Conservation (phyloP, 1,140 invertebrate genomes). For the Hyles euphorbiae region DNA sequence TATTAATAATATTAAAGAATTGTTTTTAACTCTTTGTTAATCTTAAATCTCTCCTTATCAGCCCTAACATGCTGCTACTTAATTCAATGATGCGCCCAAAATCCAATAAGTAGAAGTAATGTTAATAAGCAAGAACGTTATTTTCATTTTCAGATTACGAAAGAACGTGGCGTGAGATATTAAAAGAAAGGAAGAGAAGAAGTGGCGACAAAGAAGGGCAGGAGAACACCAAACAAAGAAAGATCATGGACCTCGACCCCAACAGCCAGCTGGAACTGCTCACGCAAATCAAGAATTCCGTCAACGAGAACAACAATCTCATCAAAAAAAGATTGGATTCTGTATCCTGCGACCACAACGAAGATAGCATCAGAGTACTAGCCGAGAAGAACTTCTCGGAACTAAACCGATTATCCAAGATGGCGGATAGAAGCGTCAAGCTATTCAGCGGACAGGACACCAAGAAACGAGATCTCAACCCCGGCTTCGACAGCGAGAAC, state of each 20-base stretch:
- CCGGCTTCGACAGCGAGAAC: constrained; percentile 61
- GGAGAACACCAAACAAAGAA: constrained; percentile 24
- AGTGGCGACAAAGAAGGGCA: constrained; percentile 19
- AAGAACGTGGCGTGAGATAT: constrained; percentile 52
- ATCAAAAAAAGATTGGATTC: constrained; percentile 63
- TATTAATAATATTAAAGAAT: too few relatives aligned
- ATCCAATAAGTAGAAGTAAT: too few relatives aligned
- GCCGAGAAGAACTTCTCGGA: constrained; percentile 71
- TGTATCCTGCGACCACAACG: constrained; percentile 23
- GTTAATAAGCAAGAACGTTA: background rate
- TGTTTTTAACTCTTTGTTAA: too few relatives aligned
- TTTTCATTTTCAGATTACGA: constrained; percentile 55
- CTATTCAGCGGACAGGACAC: constrained; percentile 57
- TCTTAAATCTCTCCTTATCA: too few relatives aligned
- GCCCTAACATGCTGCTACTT: too few relatives aligned
- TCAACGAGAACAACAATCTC: constrained; percentile 67
- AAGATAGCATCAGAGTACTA: constrained; percentile 55
- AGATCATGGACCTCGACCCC: constrained; percentile 39
- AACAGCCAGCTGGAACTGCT: constrained; percentile 55
- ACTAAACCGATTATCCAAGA: constrained; percentile 63
- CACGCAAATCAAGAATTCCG: constrained; percentile 68
- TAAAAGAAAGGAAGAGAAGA: constrained; percentile 59
- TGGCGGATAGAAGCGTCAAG: constrained; percentile 68
- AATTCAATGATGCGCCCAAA: too few relatives aligned
- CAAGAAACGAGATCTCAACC: constrained; percentile 49